Base-by-base conservation (phyloP, 2,888 invertebrate genomes). In the Scaptomyza caliginosa region DNA sequence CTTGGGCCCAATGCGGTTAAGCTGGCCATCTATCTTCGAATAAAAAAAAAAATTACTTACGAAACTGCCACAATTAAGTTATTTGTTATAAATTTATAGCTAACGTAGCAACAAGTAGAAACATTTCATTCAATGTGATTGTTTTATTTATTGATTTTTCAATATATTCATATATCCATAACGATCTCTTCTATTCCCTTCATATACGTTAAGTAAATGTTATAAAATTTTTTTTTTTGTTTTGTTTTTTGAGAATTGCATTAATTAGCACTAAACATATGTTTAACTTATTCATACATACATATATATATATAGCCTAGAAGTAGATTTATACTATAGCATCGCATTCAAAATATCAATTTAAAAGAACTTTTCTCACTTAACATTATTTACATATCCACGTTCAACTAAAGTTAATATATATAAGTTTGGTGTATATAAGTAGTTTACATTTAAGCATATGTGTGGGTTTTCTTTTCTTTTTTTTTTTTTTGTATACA, bases 191-290 rank as follows among this genome's bases (percentile, higher is more conserved):
- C 55, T 58, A 64, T 63, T 65, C 65, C 58, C 28, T 58, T 49
- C 68, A 71, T 67, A 48, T 56, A 32, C 73, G 62, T 84, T 86
- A 86, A 70, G 85, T 82, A 86, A 86, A 86, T 84, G 75, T 84
- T 81, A 82, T 80, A 84, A 84, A 86, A 82, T 66, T 57, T 74
- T 50, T 72, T 54, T n/a, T n/a, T n/a, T n/a, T n/a, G n/a, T n/a
- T n/a, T n/a, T n/a, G n/a, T n/a, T n/a, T n/a, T 19, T 74, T 82
- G 83, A 83, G 83, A 83, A 86, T 84, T 86, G 87, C 82, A 77
- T 50, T 83, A 85, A 74, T 83, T 86, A 87, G 63, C 63, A 78
- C 82, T 86, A 81, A 67, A 81, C 74, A 67, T 84, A 82, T 74
- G n/a, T 81, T 67, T 54, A 70, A 71, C 60, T 70, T 86, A 78